phyloP scores from a whole-genome alignment of 2,797 vertebrate species.

The Cephalopachus bancanus region DNA sequence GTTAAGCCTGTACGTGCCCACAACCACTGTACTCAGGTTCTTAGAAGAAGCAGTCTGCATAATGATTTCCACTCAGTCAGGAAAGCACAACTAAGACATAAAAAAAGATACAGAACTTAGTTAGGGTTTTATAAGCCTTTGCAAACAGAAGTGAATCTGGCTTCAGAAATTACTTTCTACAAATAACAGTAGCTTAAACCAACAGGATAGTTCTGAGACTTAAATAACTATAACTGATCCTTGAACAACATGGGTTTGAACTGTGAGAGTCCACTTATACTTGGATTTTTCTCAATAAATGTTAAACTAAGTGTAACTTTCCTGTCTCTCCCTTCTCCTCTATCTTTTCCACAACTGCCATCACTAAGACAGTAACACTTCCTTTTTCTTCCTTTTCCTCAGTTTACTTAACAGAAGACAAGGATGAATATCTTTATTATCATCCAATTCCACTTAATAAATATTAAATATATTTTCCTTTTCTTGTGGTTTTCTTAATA shows the following conservation, averaged over 20 bases:
- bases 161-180: neutral
- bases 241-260: neutral
- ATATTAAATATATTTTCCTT: neutral
- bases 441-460: neutral
- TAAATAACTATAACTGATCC: neutral
- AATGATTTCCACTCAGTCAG: neutral
- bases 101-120: neutral
- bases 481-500: neutral
- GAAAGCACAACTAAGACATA: neutral
- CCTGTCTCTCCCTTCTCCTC: neutral
- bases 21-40: neutral
- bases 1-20: neutral
- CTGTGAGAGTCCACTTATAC: neutral
- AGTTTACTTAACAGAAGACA: neutral
- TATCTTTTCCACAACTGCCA: neutral
- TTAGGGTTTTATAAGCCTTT: neutral
- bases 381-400: neutral
- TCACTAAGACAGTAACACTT: neutral
- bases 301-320: neutral
- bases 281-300: neutral
- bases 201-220: neutral
- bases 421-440: neutral
- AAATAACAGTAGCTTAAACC: neutral
- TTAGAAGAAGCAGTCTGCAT: neutral
- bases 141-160: neutral